Evolutionary conservation across 2,113 vertebrate species (phyloP).

Genomic region (Corvus cornix): DNA sequence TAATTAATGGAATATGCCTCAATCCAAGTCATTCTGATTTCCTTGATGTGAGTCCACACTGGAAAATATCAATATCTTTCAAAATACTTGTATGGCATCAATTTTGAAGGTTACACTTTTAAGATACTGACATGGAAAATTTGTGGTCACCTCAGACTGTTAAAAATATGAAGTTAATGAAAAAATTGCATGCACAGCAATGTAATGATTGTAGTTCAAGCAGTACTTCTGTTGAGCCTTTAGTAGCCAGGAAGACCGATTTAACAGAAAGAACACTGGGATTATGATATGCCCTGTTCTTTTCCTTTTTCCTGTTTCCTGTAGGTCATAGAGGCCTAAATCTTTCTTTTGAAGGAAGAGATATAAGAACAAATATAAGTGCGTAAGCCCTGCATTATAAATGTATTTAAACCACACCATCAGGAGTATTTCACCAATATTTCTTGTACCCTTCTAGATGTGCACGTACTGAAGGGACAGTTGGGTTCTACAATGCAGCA

Average conservation of each 20-base stretch:
- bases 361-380: not conserved
- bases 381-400: not conserved
- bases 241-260: not conserved
- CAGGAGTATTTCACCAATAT: not conserved
- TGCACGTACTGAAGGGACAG: not conserved
- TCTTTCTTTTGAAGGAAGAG: not conserved
- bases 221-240: not conserved
- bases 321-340: not conserved
- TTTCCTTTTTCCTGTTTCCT: not conserved
- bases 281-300: not conserved
- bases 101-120: not conserved
- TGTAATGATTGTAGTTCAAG: not conserved
- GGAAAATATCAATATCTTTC: not conserved
- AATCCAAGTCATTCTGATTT: not conserved
- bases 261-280: not conserved
- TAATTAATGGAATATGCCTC: not conserved
- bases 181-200: not conserved
- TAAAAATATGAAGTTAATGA: not conserved
- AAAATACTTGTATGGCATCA: not conserved
- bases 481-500: not conserved
- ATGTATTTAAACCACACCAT: not conserved
- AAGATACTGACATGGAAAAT: not conserved
- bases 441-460: not conserved
- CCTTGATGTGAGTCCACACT: not conserved
- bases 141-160: not conserved